These are phyloP conservation scores for Gonocerus acuteangulatus DNA, from an alignment of 2,888 invertebrate species.

Conservation along the genomic window DNA sequence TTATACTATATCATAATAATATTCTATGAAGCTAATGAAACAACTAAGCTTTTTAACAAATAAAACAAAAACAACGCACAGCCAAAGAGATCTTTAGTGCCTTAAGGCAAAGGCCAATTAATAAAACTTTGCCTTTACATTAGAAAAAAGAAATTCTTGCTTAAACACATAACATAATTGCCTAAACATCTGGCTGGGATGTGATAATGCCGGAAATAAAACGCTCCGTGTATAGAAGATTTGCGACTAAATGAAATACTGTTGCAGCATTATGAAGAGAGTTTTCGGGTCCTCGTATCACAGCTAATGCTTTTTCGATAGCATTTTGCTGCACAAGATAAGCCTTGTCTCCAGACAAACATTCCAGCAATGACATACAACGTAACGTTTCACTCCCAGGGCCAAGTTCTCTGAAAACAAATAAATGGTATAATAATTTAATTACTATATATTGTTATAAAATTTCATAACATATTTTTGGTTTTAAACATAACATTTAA, in stretches of 20 bases:
- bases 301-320: conserved; percentile 44
- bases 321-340: conserved; percentile 45
- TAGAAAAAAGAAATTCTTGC: too few species aligned
- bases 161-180: too few species aligned
- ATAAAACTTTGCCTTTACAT: too few species aligned
- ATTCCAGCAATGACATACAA: conserved; percentile 45
- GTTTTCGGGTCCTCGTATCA: conserved; percentile 50
- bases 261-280: conserved; percentile 50
- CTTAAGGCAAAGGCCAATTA: too few species aligned
- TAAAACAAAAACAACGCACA: too few species aligned
- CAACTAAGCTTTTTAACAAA: too few species aligned
- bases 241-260: conserved; percentile 46
- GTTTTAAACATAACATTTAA: too few species aligned
- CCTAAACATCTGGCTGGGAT: conserved; percentile 1
- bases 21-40: too few species aligned
- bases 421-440: background rate
- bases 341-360: conserved; percentile 44
- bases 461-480: too few species aligned
- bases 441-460: background rate
- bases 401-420: conserved; percentile 42
- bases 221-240: conserved; percentile 46
- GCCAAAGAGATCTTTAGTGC: too few species aligned
- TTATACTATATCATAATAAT: too few species aligned
- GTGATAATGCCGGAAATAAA: background rate
- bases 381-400: conserved; percentile 45